Percentiles rank a stretch among this genome's conserved stretches.
phyloP scores from a whole-genome alignment of 2,888 invertebrate genomes.

The Eurytoma californica region DNA sequence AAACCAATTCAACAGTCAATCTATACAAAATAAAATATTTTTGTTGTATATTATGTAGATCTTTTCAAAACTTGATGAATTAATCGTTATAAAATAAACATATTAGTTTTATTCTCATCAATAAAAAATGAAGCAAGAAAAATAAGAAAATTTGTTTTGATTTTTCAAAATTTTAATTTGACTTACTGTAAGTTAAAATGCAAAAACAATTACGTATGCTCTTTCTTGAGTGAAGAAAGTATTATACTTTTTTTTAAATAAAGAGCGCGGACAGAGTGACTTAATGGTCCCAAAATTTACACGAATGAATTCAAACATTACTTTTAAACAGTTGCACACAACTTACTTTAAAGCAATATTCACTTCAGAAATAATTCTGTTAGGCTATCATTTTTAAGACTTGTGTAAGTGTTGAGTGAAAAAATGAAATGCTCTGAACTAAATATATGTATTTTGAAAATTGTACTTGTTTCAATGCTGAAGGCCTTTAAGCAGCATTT shows the following conservation, averaged over 20 bases:
- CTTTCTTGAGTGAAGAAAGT: slow-evolving; percentile 56
- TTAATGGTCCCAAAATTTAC: slow-evolving; percentile 53
- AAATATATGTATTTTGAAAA: slow-evolving; percentile 42
- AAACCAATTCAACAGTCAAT: slow-evolving; percentile 37
- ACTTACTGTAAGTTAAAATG: slow-evolving; percentile 51
- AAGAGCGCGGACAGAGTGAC: slow-evolving; percentile 43
- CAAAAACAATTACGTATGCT: slow-evolving; percentile 57
- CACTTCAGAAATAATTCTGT: slow-evolving; percentile 31
- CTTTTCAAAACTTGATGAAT: slow-evolving; percentile 4
- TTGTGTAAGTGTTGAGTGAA: slow-evolving; percentile 14
- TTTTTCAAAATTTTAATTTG: slow-evolving; percentile 55
- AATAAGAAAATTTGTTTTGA: slow-evolving; percentile 36
- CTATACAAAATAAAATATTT: slow-evolving; percentile 3
- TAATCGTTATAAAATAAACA: slow-evolving; percentile 37
- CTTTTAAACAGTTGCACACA: slow-evolving; percentile 32
- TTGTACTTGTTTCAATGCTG: slow-evolving; percentile 45
- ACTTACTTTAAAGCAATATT: slow-evolving; percentile 30
- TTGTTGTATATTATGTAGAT: slow-evolving; percentile 10
- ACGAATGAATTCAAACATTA: slow-evolving; percentile 36
- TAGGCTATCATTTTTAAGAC: slow-evolving; percentile 34
- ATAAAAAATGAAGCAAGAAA: slow-evolving; percentile 4
- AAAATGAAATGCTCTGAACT: slow-evolving; percentile 44
- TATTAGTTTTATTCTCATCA: slow-evolving; percentile 14
- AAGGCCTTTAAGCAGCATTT: slow-evolving; percentile 43
- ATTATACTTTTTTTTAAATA: slow-evolving; percentile 51